Base-by-base conservation (phyloP, 92 coral and sea anemone genomes). In the Montipora capitata region DNA sequence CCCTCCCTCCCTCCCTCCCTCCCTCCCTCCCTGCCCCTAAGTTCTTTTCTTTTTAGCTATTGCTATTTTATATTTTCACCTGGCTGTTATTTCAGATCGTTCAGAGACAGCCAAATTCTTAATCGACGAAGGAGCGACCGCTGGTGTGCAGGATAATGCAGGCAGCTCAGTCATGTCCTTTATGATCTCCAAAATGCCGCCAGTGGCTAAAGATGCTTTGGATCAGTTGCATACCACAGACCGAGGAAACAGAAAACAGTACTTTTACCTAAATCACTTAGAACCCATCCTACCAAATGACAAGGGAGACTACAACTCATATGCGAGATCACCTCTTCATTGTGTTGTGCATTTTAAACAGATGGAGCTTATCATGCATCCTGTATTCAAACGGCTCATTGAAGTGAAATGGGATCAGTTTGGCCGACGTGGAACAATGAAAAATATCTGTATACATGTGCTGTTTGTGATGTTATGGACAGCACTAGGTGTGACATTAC, bases 171-270 rank as follows among this genome's bases (percentile, higher is more conserved):
- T 93, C 2, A 76, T 98, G 96, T 88, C 99, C 15, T 80, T 98
- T 14, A 98, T 98, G 98, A 96, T 98, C 40, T 91, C 99, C 58
- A 98, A 98, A 78, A 98, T 98, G 99, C 98, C 99, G 39, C 98
- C 99, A 7, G 99, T 98, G 5, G 99, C 99, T 41, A 98, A 96
- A 68, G 96, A 94, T 68, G 99, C 98, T 10, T 88, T 98, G 92
- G 98, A 96, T 45, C 99, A 98, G 89, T 96, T 98, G 78, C 99
- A 96, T 82, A 94, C 96, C n/a, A 93, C 96, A 2, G 98, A 98
- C 87, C 90, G 99, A 11, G 99, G 98, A 0, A 98, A 94, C 81
- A 91, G 99, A 79, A 90, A 92, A 58, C 99, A 98, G 91, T 96
- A 95, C 81, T 98, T 95, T 81, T 98, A 98, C 84, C 92, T 98